Conservation (phyloP, 2,113 vertebrate species). For the Myotis lucifugus region DNA sequence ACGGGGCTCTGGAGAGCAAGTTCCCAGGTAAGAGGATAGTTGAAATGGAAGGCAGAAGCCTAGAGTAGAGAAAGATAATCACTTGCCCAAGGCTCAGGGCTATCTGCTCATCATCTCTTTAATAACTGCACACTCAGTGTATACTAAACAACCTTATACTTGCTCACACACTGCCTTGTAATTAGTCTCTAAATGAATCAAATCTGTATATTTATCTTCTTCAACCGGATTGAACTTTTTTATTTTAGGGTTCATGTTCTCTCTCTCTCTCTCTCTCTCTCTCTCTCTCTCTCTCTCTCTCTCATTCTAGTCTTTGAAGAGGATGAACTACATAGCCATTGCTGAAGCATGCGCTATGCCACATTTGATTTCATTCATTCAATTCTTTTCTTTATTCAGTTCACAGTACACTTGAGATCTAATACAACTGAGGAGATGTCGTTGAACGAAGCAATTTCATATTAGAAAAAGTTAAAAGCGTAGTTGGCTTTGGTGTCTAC, state of each 20-base stretch:
- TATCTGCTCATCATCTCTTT: neutral
- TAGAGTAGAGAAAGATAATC: neutral
- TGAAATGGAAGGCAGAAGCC: neutral
- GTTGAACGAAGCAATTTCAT: slow-evolving; percentile 13
- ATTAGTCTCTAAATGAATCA: slow-evolving; percentile 33
- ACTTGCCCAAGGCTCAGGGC: neutral
- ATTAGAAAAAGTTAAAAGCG: slow-evolving; percentile 30
- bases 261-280: neutral
- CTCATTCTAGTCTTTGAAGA: neutral
- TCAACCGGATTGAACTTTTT: neutral
- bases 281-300: neutral
- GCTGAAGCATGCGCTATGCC: neutral
- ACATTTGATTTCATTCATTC: neutral
- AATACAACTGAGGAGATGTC: neutral
- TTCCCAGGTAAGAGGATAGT: neutral
- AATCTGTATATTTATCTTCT: neutral
- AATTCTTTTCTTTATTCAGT: neutral
- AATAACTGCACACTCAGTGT: neutral
- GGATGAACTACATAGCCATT: neutral
- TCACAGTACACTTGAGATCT: neutral
- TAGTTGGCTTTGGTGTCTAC: neutral
- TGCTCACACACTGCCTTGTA: neutral
- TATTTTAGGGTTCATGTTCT: slow-evolving; percentile 16
- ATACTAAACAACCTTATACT: neutral
- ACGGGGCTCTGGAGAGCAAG: neutral